Evolutionary conservation across 2,888 invertebrate species (phyloP).

Genomic region (Pilophorus perplexus): DNA sequence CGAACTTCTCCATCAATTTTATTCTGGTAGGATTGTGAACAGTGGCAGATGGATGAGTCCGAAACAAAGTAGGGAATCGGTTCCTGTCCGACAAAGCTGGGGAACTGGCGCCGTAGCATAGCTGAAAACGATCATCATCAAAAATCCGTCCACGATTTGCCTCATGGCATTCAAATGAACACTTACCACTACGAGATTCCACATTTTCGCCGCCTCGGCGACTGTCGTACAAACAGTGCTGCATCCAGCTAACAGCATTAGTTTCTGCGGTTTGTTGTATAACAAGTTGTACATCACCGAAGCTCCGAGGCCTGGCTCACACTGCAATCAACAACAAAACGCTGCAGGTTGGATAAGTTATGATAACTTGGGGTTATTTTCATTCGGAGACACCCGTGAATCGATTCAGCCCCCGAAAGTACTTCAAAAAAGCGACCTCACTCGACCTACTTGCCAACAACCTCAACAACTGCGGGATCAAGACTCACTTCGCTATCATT

Average conservation of each 20-base stretch:
- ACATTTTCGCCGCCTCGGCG: conserved; percentile 99
- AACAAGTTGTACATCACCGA: conserved; percentile 98
- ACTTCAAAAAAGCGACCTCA: too few species aligned
- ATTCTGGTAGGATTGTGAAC: conserved; percentile 98
- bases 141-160: conserved; percentile 1
- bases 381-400: too few species aligned
- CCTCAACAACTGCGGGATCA: background rate
- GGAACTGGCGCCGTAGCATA: conserved; percentile 98
- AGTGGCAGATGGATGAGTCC: conserved; percentile 98
- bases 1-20: conserved; percentile 93
- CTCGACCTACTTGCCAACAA: too few species aligned
- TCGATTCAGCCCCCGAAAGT: too few species aligned
- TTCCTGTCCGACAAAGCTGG: conserved; percentile 96
- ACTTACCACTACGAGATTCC: conserved; percentile 98
- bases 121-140: conserved; percentile 58
- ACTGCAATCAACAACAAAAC: conserved; percentile 62
- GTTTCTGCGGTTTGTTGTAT: conserved; percentile 91
- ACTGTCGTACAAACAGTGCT: conserved; percentile 98
- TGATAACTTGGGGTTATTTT: background rate
- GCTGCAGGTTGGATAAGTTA: background rate
- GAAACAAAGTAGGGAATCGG: conserved; percentile 95
- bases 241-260: conserved; percentile 93
- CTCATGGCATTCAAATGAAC: background rate
- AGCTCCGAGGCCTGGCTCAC: conserved; percentile 96
- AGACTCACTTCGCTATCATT: conserved; percentile 88